These are phyloP conservation scores for Tenthredo amoena DNA, from an alignment of 2,888 invertebrate genomes.

Conservation along the genomic window DNA sequence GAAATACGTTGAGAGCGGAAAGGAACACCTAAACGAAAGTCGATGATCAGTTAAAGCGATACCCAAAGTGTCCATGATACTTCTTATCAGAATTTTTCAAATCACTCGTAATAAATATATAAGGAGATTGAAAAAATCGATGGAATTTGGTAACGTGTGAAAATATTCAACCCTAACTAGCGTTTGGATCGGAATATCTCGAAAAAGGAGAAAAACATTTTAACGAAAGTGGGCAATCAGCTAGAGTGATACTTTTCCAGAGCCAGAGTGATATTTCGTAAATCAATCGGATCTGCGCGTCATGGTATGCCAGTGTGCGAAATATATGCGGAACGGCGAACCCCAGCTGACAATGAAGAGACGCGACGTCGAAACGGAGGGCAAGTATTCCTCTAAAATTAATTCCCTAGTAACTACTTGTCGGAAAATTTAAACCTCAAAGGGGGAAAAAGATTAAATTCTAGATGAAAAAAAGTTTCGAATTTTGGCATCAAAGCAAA, in stretches of 20 bases:
- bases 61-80: background rate
- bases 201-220: background rate
- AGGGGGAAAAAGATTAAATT: background rate
- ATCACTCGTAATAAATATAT: background rate
- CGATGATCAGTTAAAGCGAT: background rate
- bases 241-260: background rate
- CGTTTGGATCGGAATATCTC: background rate
- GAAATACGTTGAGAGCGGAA: background rate
- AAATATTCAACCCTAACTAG: background rate
- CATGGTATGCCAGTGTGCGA: background rate
- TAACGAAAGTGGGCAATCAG: slow-evolving; percentile 8
- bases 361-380: background rate
- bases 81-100: background rate
- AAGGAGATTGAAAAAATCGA: background rate
- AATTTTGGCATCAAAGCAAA: background rate
- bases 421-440: too few relatives aligned
- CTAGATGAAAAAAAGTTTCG: background rate
- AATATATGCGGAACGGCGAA: background rate
- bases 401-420: background rate
- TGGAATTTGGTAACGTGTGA: background rate
- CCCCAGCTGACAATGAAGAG: background rate
- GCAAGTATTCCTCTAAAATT: background rate
- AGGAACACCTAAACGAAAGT: background rate
- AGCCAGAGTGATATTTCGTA: background rate
- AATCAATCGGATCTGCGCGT: background rate